Percentiles rank a stretch among this genome's conserved stretches.
Conservation (phyloP, 2,113 vertebrate species). For the Nymphicus hollandicus region DNA sequence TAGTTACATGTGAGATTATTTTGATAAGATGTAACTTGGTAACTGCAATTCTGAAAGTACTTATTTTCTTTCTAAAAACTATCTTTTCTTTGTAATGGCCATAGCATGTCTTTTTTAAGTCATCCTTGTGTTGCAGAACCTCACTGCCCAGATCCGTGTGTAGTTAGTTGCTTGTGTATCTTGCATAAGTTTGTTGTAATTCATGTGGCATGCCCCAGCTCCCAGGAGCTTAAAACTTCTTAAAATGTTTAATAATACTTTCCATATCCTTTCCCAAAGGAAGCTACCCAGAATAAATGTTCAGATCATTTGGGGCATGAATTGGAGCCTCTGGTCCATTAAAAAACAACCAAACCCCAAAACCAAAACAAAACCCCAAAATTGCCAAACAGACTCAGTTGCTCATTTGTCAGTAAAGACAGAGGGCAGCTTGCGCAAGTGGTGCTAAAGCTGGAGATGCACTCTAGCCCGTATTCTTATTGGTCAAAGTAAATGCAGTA, state of each 20-base stretch:
- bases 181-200: not conserved
- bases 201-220: not conserved
- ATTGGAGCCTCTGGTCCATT: not conserved
- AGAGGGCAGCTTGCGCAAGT: not conserved
- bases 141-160: not conserved
- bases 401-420: not conserved
- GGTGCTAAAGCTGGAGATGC: not conserved
- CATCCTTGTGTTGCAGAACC: not conserved
- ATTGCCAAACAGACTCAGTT: not conserved
- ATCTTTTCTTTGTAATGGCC: not conserved
- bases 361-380: not conserved
- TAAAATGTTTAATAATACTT: not conserved
- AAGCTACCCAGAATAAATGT: not conserved
- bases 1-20: not conserved
- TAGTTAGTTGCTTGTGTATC: not conserved
- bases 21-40: not conserved
- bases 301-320: not conserved
- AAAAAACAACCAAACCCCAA: not conserved
- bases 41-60: not conserved
- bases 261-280: not conserved
- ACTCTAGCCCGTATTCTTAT: rapidly evolving
- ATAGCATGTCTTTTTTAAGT: not conserved
- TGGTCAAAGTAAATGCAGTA: not conserved
- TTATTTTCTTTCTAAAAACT: not conserved
- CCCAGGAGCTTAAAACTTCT: not conserved